These are phyloP conservation scores for Pterocles burchelli DNA, from an alignment of 2,113 vertebrate genomes.

Conservation along the genomic window DNA sequence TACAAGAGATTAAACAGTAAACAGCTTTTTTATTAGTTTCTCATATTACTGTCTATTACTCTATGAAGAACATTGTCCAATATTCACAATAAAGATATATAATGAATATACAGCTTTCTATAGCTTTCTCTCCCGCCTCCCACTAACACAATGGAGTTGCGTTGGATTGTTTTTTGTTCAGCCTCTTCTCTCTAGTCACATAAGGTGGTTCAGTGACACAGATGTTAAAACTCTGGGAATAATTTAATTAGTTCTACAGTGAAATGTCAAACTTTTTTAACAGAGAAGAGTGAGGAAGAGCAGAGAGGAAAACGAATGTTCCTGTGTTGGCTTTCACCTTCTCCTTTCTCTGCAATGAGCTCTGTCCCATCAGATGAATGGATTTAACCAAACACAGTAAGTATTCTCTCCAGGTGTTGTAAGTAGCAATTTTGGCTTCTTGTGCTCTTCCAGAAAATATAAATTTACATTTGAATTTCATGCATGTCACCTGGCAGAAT, in stretches of 20 bases:
- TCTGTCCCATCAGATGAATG: not conserved
- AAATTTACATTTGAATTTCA: not conserved
- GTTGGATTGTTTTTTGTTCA: not conserved
- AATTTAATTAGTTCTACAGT: not conserved
- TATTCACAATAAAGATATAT: not conserved
- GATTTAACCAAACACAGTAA: not conserved
- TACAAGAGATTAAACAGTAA: not conserved
- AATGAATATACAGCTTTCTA: not conserved
- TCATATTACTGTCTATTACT: not conserved
- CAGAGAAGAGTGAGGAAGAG: not conserved
- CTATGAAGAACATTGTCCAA: not conserved
- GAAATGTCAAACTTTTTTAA: not conserved
- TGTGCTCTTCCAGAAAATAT: not conserved
- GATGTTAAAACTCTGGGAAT: not conserved
- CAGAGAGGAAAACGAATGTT: not conserved
- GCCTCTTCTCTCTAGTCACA: not conserved
- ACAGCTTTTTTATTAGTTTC: not conserved
- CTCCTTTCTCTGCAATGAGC: not conserved
- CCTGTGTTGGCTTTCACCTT: not conserved
- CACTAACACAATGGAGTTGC: not conserved
- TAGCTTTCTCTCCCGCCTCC: not conserved
- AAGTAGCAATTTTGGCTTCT: not conserved
- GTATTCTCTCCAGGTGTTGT: not conserved
- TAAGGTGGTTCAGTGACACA: not conserved
- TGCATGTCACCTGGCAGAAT: not conserved